phyloP scores from a whole-genome alignment of 1,140 invertebrate species.

The Diploscapter pachys region DNA sequence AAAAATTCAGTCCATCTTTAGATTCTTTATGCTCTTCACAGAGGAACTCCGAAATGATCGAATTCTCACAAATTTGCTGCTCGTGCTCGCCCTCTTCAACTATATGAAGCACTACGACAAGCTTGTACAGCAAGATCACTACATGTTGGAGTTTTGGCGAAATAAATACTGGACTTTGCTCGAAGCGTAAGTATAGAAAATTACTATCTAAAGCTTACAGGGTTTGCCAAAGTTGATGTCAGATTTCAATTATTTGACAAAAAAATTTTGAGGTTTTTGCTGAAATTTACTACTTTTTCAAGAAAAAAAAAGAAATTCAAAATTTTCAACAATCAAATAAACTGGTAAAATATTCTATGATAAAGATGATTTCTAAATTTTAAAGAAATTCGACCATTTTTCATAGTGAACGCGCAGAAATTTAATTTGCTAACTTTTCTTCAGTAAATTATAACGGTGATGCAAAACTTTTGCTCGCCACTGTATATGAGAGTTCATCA shows the following conservation, averaged over 20 bases:
- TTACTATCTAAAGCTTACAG: too few relatives aligned
- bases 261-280: too few relatives aligned
- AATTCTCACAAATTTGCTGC: constrained; percentile 43
- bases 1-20: constrained; percentile 22
- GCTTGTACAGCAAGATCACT: constrained; percentile 29
- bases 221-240: too few relatives aligned
- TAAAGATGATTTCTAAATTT: background rate
- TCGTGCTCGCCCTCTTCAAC: constrained; percentile 45
- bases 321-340: too few relatives aligned
- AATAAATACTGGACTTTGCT: constrained; percentile 42
- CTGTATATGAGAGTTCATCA: background rate
- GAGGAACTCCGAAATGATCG: constrained; percentile 38
- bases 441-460: background rate
- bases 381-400: background rate
- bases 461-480: background rate
- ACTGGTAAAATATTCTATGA: too few relatives aligned
- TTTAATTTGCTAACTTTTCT: constrained; percentile 9
- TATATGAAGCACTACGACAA: constrained; percentile 18
- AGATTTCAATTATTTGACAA: too few relatives aligned
- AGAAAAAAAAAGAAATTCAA: too few relatives aligned
- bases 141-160: constrained; percentile 32
- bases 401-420: constrained; percentile 6
- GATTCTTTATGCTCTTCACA: constrained; percentile 42
- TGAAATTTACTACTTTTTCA: too few relatives aligned
- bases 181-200: constrained; percentile 37